Percentiles rank a stretch among this genome's conserved stretches.
phyloP scores from a whole-genome alignment of 2,797 vertebrate species.

The Acridotheres tristis region DNA sequence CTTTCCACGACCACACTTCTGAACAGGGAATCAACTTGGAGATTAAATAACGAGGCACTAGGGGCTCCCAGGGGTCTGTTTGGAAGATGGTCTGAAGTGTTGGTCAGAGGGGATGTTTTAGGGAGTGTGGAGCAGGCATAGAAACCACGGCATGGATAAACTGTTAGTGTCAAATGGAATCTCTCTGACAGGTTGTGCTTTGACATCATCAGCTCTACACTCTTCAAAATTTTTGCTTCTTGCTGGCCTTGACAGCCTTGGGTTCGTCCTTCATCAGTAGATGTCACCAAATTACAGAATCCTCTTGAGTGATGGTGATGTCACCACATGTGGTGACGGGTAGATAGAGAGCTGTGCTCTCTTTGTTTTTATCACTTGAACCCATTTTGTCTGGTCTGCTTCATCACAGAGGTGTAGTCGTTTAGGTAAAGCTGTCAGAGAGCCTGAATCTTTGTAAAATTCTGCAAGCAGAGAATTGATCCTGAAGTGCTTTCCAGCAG shows the following conservation, averaged over 20 bases:
- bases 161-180: neutral
- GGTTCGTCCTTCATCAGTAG: neutral
- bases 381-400: conserved; percentile 33
- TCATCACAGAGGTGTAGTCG: neutral
- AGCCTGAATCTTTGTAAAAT: neutral
- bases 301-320: neutral
- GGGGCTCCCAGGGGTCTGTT: neutral
- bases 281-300: neutral
- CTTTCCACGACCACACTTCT: neutral
- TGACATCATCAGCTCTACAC: neutral
- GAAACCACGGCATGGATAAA: neutral
- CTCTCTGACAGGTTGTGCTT: neutral
- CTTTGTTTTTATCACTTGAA: neutral
- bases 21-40: neutral
- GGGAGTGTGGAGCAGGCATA: neutral
- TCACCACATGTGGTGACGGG: fast-evolving
- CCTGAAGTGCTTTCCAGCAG: neutral
- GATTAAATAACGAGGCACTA: neutral
- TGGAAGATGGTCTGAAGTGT: fast-evolving
- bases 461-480: neutral
- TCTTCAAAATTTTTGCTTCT: neutral
- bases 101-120: neutral
- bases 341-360: neutral
- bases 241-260: neutral
- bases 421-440: neutral